Base-by-base conservation (phyloP, 2,113 vertebrate species). In the Taurulus bubalis region DNA sequence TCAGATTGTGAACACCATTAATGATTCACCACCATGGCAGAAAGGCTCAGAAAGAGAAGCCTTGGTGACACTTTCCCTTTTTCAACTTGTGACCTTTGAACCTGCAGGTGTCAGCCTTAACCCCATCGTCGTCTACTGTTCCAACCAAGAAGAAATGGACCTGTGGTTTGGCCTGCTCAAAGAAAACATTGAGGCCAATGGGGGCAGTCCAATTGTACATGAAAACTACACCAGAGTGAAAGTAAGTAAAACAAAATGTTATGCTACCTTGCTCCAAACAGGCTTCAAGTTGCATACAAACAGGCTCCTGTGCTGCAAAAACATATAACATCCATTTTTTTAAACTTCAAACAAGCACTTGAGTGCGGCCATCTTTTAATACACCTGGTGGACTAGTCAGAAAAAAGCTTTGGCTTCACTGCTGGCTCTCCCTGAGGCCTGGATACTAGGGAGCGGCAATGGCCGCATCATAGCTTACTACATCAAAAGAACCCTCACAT, bases 151-250 rank as follows among this genome's bases (percentile, higher is more conserved):
- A 0, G 97, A 98, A 88, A 94, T 97, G 90, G 94, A 93, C 86
- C 89, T 86, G 56, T 99, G 98, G 98, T 97, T 98, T 11, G 96
- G 96, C 60, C 95, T 98, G 75, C 93, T 99, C 67, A 96, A 96
- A 65, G 97, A 97, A 77, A 96, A 98, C 84, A 98, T 96, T 62
- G 96, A 97, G 45, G 93, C 95, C 0, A 94, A 95, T 0, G 95
- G 96, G 51, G 97, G 96, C 3, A 94, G 71, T 4, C 83, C 94
- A 1, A 82, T 75, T 2, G 53, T 75, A 30, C 74, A 85, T 0
- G 91, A 93, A 75, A 92, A 83, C 68, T 94, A 79, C 89, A 87
- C 89, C 51, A 92, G 92, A 83, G 63, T 94, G 2, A 95, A 94
- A 90, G 95, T 96, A 92, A 75, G 82, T 83, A n/a, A n/a, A n/a